Percentiles rank a stretch among this genome's conserved stretches.
Conservation (phyloP, 2,113 vertebrate genomes). For the Phalacrocorax brasilianus region DNA sequence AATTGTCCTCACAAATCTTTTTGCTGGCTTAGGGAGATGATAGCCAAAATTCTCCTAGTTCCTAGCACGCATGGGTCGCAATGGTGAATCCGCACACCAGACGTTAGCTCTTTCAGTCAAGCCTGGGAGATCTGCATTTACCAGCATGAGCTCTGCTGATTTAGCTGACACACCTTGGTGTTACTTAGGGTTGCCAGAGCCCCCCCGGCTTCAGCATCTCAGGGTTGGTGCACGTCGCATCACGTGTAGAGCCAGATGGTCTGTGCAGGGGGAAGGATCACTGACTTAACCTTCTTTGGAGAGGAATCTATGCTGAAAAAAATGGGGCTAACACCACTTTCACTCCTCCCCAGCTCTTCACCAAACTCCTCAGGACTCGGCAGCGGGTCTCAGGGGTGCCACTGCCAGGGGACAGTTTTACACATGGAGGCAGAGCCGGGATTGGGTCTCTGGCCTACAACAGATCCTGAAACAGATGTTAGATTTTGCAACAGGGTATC, state of each 20-base stretch:
- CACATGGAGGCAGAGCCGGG: rapidly evolving
- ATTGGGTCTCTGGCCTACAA: not conserved
- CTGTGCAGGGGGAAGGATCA: not conserved
- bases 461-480: not conserved
- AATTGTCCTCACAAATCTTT: not conserved
- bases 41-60: not conserved
- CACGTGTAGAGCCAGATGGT: not conserved
- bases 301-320: not conserved
- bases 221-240: rapidly evolving
- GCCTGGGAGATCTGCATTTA: not conserved
- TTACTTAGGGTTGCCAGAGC: not conserved
- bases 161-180: not conserved
- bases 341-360: not conserved
- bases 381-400: not conserved
- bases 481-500: not conserved
- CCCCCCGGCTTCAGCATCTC: not conserved
- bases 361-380: not conserved
- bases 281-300: not conserved
- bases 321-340: not conserved
- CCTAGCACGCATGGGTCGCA: rapidly evolving
- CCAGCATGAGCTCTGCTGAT: not conserved
- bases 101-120: rapidly evolving
- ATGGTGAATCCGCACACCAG: not conserved
- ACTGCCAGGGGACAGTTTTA: not conserved
- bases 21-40: not conserved